phyloP scores from a whole-genome alignment of 2,113 vertebrate species.

The Isurus oxyrinchus region DNA sequence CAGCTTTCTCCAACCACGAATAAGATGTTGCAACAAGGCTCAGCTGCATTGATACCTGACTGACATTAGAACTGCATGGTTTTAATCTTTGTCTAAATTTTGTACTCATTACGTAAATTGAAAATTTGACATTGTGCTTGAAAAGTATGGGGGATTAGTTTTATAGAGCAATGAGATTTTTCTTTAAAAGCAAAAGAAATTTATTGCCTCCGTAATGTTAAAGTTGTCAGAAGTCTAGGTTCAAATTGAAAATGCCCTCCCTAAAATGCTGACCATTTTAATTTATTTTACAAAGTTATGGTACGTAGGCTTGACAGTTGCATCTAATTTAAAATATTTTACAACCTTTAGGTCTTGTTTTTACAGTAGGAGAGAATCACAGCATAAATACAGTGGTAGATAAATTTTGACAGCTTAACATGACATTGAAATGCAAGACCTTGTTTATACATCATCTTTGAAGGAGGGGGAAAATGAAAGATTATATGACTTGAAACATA shows the following conservation, averaged over 20 bases:
- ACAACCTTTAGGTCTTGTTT: slow-evolving; percentile 48
- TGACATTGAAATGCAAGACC: slow-evolving; percentile 43
- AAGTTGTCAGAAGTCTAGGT: slow-evolving; percentile 41
- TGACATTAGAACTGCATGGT: not conserved
- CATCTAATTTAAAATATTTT: slow-evolving; percentile 42
- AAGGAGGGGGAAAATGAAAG: slow-evolving; percentile 52
- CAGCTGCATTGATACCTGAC: not conserved
- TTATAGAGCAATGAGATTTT: not conserved
- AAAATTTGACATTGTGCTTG: not conserved
- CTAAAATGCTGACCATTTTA: slow-evolving; percentile 37
- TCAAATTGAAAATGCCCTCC: slow-evolving; percentile 32
- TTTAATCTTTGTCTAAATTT: not conserved
- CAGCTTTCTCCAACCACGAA: not conserved
- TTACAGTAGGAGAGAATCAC: slow-evolving; percentile 49
- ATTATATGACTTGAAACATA: slow-evolving; percentile 52
- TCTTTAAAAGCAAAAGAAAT: slow-evolving; percentile 39
- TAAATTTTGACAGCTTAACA: slow-evolving; percentile 33
- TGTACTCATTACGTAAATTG: not conserved
- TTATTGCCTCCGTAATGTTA: slow-evolving; percentile 36
- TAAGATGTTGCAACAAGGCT: not conserved
- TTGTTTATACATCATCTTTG: slow-evolving; percentile 49
- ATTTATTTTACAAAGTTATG: slow-evolving; percentile 41
- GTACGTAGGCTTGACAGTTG: slow-evolving; percentile 48
- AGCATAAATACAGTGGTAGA: slow-evolving; percentile 44
- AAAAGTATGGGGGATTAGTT: slow-evolving; percentile 42